These are phyloP conservation scores for Stegodyphus dumicola DNA, from an alignment of 1,140 invertebrate genomes.

Conservation along the genomic window DNA sequence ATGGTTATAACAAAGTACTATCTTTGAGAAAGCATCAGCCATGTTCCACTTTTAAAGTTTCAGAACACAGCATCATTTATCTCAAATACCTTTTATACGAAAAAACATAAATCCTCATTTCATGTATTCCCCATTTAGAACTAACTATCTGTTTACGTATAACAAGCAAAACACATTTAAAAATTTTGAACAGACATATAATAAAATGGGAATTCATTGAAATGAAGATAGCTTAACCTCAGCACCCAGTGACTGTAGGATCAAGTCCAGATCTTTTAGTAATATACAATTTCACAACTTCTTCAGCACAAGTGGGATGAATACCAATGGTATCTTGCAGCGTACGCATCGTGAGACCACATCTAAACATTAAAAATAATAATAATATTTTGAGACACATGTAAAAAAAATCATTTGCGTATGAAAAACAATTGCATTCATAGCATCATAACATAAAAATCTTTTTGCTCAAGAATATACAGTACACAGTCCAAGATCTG, in stretches of 20 bases:
- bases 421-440: neutral
- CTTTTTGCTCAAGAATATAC: neutral
- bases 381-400: neutral
- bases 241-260: slow-evolving; percentile 77
- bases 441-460: neutral
- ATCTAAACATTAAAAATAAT: slow-evolving; percentile 46
- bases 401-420: neutral
- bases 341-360: slow-evolving; percentile 60
- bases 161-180: neutral
- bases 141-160: neutral
- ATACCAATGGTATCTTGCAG: slow-evolving; percentile 64
- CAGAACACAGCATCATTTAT: slow-evolving; percentile 31
- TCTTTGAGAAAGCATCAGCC: slow-evolving; percentile 17
- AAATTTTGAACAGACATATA: neutral
- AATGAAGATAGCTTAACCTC: slow-evolving; percentile 62
- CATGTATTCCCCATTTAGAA: neutral
- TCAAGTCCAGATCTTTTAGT: slow-evolving; percentile 79
- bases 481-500: no score
- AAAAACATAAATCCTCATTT: neutral
- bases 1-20: no score
- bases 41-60: slow-evolving; percentile 28
- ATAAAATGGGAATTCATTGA: slow-evolving; percentile 3
- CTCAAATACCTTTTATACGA: neutral
- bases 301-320: slow-evolving; percentile 65
- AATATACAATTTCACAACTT: slow-evolving; percentile 64